Evolutionary conservation across 2,888 invertebrate species (phyloP).

Genomic region (Dioctria rufipes): DNA sequence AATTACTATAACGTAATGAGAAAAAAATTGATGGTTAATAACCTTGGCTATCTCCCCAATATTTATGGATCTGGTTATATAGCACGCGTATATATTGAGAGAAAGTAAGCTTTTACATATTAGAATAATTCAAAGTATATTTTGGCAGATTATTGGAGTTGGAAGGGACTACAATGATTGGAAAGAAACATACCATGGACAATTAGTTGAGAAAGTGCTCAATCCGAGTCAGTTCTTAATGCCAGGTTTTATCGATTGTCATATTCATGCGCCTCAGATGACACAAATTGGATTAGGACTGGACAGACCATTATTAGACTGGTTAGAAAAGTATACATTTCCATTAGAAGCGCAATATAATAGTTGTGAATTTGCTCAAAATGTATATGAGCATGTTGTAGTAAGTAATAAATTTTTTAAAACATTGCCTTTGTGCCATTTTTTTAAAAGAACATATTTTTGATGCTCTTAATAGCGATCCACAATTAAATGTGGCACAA

Average conservation of each 20-base stretch:
- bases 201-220: constrained; percentile 63
- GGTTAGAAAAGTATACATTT: constrained; percentile 90
- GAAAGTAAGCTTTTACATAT: too few relatives aligned
- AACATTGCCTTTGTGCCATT: too few relatives aligned
- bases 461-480: constrained; percentile 74
- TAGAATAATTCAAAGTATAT: background rate
- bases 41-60: too few relatives aligned
- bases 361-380: constrained; percentile 78
- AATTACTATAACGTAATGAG: background rate
- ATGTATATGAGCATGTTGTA: constrained; percentile 84
- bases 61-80: too few relatives aligned
- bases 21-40: too few relatives aligned
- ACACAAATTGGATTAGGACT: constrained; percentile 89
- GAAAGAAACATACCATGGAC: constrained; percentile 56
- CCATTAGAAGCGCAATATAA: constrained; percentile 83
- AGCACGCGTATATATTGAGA: too few relatives aligned
- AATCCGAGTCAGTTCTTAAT: constrained; percentile 79
- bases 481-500: constrained; percentile 85
- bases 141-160: constrained; percentile 70
- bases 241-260: constrained; percentile 91
- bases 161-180: constrained; percentile 66
- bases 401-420: constrained; percentile 73
- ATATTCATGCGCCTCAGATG: constrained; percentile 92
- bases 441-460: too few relatives aligned
- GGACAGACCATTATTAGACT: constrained; percentile 84